These are phyloP conservation scores for Drosophila fulvimacula DNA, from an alignment of 2,888 invertebrate genomes.

Conservation along the genomic window DNA sequence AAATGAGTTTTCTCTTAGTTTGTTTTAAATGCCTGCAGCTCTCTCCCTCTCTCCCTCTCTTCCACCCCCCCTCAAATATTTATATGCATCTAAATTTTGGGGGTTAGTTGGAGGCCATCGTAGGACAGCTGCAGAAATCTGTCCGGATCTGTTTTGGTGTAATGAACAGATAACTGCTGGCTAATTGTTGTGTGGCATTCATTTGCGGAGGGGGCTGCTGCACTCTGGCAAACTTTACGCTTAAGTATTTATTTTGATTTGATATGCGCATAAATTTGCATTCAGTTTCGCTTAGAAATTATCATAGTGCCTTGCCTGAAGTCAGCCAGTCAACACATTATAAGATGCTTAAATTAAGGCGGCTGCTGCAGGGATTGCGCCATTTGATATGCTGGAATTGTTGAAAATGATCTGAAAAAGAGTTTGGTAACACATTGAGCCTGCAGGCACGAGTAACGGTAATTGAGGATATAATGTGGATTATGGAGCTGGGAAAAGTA, in stretches of 20 bases:
- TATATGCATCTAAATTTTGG: constrained; percentile 43
- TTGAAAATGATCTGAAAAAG: neutral
- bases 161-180: constrained; percentile 80
- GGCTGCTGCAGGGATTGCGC: neutral
- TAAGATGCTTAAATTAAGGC: constrained; percentile 1
- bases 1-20: constrained; percentile 76
- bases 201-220: constrained; percentile 6
- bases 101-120: neutral
- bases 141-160: constrained; percentile 65
- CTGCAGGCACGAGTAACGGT: neutral
- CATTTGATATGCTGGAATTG: neutral
- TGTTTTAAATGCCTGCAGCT: constrained; percentile 72
- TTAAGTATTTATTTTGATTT: constrained; percentile 35
- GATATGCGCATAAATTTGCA: constrained; percentile 36
- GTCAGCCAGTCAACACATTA: constrained; percentile 20
- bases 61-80: constrained; percentile 33
- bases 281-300: constrained; percentile 20
- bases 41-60: neutral
- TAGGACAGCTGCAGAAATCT: constrained; percentile 23
- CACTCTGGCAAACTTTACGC: constrained; percentile 21
- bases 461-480: neutral
- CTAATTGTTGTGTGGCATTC: constrained; percentile 68
- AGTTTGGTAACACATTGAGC: neutral
- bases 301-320: neutral
- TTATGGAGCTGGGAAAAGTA: neutral